Evolutionary conservation across 1,140 invertebrate genomes (phyloP), one percentile per base, ranked within the genome.

Genomic region (Arion vulgaris): DNA sequence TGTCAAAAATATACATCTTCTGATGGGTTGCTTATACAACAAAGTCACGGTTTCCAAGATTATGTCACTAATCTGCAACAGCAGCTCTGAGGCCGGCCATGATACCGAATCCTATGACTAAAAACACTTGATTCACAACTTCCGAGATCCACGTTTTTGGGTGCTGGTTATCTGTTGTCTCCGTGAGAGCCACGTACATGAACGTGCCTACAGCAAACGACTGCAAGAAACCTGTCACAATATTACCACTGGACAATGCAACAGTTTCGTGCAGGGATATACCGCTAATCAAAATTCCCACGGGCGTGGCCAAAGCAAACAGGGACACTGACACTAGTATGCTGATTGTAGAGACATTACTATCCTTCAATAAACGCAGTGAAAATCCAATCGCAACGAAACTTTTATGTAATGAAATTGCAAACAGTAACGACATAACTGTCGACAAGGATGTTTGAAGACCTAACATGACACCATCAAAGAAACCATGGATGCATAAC

Each of bases 401-500:
- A n/a, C 49, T 71, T 41, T 80, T 80, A 45, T 80, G 78, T 1
- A 80, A 28, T 5, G 78, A 80, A 1, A 80, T 39, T 9, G 78
- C 78, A 38, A 80, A 66, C 19, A 72, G 2, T 4, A 80, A 28
- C 0, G 78, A 80, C 7, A 80, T 38, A 15, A 80, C 4, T 9
- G 49, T 66, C 0, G 38, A 34, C 39, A 41, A 11, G 1, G 78
- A 80, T n/a, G 78, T 80, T 41, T 80, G 78, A 19, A 80, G 78
- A 49, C 78, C 78, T 7, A 80, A 28, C 66, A 80, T 57, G n/a
- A 71, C 62, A 1, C 78, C 78, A 32, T 80, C 78, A 32, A 80
- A 80, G 45, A 80, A 80, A 15, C 78, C 78, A 39, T 80, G 78
- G 4, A 80, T 36, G 41, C 62, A 69, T 13, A 80, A 41, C 49